phyloP scores from a whole-genome alignment of 2,113 vertebrate genomes.

The Delphinus delphis region DNA sequence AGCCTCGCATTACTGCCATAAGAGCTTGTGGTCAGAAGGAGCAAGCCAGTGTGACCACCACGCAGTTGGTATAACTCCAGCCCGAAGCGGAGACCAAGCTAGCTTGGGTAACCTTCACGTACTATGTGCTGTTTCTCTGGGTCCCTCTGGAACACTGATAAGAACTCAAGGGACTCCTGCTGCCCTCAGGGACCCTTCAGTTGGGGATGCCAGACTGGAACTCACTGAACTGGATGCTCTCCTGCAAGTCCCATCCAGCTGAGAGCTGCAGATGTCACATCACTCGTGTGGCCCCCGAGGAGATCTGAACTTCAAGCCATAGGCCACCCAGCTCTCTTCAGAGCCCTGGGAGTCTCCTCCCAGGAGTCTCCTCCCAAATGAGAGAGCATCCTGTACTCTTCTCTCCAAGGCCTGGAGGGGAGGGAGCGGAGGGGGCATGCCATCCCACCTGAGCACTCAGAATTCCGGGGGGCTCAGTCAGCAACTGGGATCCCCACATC shows the following conservation, averaged over 20 bases:
- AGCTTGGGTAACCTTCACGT: background rate
- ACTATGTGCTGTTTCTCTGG: background rate
- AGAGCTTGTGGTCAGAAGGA: background rate
- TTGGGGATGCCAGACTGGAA: background rate
- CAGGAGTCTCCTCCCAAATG: background rate
- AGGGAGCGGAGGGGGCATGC: too few species aligned
- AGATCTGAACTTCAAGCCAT: background rate
- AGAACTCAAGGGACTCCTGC: background rate
- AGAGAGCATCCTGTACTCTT: background rate
- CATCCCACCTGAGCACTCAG: background rate
- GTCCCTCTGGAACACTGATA: background rate
- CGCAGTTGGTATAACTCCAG: background rate
- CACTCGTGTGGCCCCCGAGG: background rate
- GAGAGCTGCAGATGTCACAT: background rate
- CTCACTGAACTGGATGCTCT: background rate
- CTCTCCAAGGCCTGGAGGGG: background rate
- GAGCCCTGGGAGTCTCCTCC: background rate
- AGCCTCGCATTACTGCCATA: background rate
- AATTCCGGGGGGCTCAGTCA: background rate
- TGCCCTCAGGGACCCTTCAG: background rate
- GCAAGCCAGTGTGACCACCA: background rate
- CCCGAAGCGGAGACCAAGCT: background rate
- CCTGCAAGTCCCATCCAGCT: background rate
- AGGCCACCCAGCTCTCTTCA: background rate
- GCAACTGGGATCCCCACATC: background rate